These are phyloP conservation scores for Ahaetulla prasina DNA, from an alignment of 2,113 vertebrate genomes.

Conservation along the genomic window DNA sequence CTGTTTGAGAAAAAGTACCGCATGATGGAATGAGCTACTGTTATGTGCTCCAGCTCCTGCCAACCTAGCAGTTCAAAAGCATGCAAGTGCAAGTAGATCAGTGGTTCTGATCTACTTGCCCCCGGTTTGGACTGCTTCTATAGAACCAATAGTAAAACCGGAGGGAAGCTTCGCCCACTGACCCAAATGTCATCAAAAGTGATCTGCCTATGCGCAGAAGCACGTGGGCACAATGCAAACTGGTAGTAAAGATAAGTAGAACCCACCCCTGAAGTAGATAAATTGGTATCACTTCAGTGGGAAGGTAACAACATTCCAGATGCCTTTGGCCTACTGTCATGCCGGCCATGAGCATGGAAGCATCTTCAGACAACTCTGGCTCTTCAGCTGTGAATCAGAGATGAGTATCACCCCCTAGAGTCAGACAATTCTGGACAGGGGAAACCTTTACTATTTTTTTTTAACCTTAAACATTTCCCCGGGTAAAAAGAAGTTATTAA, in stretches of 20 bases:
- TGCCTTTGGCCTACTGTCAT: not conserved
- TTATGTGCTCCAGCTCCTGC: not conserved
- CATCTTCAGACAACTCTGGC: not conserved
- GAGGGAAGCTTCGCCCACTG: too few species aligned
- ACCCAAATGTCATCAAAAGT: too few species aligned
- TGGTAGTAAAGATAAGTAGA: too few species aligned
- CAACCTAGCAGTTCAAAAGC: not conserved
- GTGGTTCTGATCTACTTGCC: too few species aligned
- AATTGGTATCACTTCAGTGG: not conserved
- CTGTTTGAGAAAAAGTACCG: not conserved
- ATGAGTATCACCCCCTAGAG: not conserved
- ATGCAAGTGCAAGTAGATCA: not conserved
- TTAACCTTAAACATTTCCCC: not conserved
- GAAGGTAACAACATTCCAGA: not conserved
- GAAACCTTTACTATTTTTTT: not conserved
- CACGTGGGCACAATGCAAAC: too few species aligned
- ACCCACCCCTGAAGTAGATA: too few species aligned
- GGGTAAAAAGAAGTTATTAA: not conserved
- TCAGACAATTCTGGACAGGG: not conserved
- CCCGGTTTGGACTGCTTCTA: too few species aligned
- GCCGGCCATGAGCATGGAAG: not conserved
- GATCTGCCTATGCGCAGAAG: too few species aligned
- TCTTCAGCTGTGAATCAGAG: not conserved
- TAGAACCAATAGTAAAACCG: too few species aligned
- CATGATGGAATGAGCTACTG: not conserved